These are phyloP conservation scores for Pasiphila rectangulata DNA, from an alignment of 2,888 invertebrate genomes.

Conservation along the genomic window DNA sequence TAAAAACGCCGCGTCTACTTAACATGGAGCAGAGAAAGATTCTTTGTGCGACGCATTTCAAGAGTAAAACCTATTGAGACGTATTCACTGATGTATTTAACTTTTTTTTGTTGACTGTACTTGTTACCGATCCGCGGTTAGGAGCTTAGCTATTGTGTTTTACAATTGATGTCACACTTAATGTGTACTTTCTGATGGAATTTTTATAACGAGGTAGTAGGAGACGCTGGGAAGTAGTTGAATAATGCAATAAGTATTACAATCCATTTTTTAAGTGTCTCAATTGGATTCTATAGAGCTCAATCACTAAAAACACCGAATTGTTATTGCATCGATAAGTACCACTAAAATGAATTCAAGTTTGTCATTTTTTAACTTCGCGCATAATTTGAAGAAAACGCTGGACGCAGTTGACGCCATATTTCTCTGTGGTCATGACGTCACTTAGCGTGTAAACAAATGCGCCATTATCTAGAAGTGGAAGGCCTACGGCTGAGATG, in stretches of 20 bases:
- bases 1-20: slow-evolving; percentile 66
- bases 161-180: slow-evolving; percentile 24
- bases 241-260: slow-evolving; percentile 1
- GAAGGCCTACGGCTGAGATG: too few species aligned
- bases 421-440: too few species aligned
- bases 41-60: slow-evolving; percentile 68
- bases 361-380: too few species aligned
- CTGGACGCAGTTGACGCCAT: too few species aligned
- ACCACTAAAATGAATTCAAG: too few species aligned
- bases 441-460: too few species aligned
- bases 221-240: neutral
- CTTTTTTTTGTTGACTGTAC: slow-evolving; percentile 69
- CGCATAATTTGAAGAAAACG: too few species aligned
- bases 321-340: too few species aligned
- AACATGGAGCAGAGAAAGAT: slow-evolving; percentile 71
- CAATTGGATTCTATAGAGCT: too few species aligned
- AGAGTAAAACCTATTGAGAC: slow-evolving; percentile 72
- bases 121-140: slow-evolving; percentile 33
- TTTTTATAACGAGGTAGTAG: slow-evolving; percentile 11
- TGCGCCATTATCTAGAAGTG: too few species aligned
- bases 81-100: slow-evolving; percentile 62
- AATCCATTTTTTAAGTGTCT: too few species aligned
- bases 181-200: slow-evolving; percentile 21
- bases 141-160: slow-evolving; percentile 26
- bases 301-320: too few species aligned